Evolutionary conservation across 1,140 invertebrate genomes (phyloP), one percentile per base, ranked within the genome.

Genomic region (Lordiphosa collinella): DNA sequence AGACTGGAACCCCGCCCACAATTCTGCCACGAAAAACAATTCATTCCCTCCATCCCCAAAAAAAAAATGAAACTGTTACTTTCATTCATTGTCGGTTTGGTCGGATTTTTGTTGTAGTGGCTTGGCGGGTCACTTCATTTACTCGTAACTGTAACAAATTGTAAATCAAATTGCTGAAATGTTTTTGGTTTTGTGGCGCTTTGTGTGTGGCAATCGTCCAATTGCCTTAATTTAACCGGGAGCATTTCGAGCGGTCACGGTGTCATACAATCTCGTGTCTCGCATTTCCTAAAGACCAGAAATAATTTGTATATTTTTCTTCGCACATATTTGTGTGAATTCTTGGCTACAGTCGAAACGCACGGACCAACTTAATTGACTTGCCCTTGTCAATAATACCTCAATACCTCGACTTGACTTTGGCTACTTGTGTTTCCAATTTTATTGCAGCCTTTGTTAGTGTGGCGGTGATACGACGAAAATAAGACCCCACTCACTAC

Each of bases 121-220:
- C 18, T 5, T 22, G 14, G 6, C 10, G 3, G 11, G 14, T 13
- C 13, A 32, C 25, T 49, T 66, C 51, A 66, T 46, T 65, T 55
- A 35, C 40, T 49, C 47, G 47, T 49, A 49, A 49, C 47, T 57
- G 53, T 58, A 58, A 67, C 46, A 57, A 31, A 67, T 67, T 58
- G 63, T 58, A 67, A 67, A 67, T 58, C 53, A 67, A 67, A 50
- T 56, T 55, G 51, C 60, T 43, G 10, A 34, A 56, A 53, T 29
- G 43, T 49, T 49, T 38, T 40, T 29, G 25, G 25, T 29, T 34
- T 44, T 13, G 52, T 46, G 40, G 34, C 16, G 22, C 61, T 65
- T 52, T 37, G 61, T 64, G 25, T 56, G 63, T 44, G 63, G 63
- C 41, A 56, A 66, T 56, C 25, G 43, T 7, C 14, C 46, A 67